A percentile compares a stretch with the other conserved stretches of the same genome.
Evolutionary conservation across 2,888 invertebrate genomes (phyloP).

Genomic region (Hypomecis punctinalis): DNA sequence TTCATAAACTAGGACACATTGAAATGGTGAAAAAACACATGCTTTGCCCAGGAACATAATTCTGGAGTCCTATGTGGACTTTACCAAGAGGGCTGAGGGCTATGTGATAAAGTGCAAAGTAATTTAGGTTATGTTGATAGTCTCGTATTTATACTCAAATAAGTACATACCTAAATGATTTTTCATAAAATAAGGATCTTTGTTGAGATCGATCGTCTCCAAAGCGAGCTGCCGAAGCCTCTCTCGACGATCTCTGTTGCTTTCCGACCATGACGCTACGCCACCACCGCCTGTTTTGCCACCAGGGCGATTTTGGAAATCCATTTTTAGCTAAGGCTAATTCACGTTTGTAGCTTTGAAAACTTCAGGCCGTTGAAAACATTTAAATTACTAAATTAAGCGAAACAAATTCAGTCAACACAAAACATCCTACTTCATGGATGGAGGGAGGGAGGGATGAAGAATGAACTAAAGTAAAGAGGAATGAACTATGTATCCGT

Average conservation of each 20-base stretch:
- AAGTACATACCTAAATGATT: slow-evolving; percentile 93
- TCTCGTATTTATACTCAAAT: neutral
- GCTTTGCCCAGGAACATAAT: too few relatives aligned
- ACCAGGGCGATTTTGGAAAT: slow-evolving; percentile 99
- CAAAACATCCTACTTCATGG: neutral
- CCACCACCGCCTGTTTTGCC: slow-evolving; percentile 99
- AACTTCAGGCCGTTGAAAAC: neutral
- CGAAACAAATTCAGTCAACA: too few relatives aligned
- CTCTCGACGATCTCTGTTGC: slow-evolving; percentile 98
- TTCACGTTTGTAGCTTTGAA: neutral
- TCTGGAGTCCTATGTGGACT: too few relatives aligned
- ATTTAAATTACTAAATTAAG: neutral
- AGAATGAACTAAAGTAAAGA: neutral
- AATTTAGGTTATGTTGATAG: slow-evolving; percentile 36
- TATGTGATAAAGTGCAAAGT: slow-evolving; percentile 14
- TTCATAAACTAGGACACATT: neutral
- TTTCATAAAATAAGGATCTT: slow-evolving; percentile 99
- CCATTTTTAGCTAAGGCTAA: slow-evolving; percentile 87
- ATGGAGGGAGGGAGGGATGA: neutral
- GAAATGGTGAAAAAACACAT: too few relatives aligned
- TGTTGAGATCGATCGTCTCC: slow-evolving; percentile 99
- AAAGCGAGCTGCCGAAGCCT: slow-evolving; percentile 97
- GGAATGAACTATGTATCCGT: neutral
- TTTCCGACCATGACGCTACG: slow-evolving; percentile 99
- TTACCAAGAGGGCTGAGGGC: too few relatives aligned